A percentile compares a stretch with the other conserved stretches of the same genome.
Conservation (phyloP, 2,797 vertebrate species). For the Catostomus latipinnis region DNA sequence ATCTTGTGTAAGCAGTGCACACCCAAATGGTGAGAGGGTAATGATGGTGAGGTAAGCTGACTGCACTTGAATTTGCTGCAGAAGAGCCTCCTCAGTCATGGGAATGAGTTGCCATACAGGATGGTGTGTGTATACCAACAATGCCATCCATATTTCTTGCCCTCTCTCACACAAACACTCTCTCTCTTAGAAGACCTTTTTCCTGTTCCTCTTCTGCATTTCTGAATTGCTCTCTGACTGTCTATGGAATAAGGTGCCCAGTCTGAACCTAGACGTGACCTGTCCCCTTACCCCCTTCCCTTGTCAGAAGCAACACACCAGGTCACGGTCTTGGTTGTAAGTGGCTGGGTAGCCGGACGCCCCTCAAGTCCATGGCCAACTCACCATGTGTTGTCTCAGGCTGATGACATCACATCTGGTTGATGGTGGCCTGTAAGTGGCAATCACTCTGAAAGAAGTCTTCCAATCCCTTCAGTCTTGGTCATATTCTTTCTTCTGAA, state of each 20-base stretch:
- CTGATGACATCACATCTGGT: conserved; percentile 52
- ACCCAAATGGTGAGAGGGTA: conserved; percentile 64
- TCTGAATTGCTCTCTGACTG: conserved; percentile 48
- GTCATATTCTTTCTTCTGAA: conserved; percentile 42
- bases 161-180: conserved; percentile 62
- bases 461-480: conserved; percentile 39
- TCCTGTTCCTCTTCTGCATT: conserved; percentile 25
- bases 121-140: conserved; percentile 26
- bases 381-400: conserved; percentile 43
- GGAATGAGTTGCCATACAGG: conserved; percentile 34
- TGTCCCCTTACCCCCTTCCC: conserved; percentile 21
- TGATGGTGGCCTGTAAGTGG: conserved; percentile 94
- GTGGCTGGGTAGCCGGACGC: conserved; percentile 87
- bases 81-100: conserved; percentile 44
- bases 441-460: conserved; percentile 61
- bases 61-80: conserved; percentile 57
- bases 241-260: conserved; percentile 65
- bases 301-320: conserved; percentile 12
- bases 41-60: conserved; percentile 64
- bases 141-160: conserved; percentile 50
- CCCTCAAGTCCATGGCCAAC: conserved; percentile 76
- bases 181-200: conserved; percentile 54
- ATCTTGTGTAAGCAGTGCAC: conserved; percentile 72
- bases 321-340: conserved; percentile 90
- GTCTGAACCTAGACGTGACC: conserved; percentile 79